Percentiles rank a stretch among this genome's conserved stretches.
Evolutionary conservation across 2,113 vertebrate species (phyloP).

Genomic region (Meles meles): DNA sequence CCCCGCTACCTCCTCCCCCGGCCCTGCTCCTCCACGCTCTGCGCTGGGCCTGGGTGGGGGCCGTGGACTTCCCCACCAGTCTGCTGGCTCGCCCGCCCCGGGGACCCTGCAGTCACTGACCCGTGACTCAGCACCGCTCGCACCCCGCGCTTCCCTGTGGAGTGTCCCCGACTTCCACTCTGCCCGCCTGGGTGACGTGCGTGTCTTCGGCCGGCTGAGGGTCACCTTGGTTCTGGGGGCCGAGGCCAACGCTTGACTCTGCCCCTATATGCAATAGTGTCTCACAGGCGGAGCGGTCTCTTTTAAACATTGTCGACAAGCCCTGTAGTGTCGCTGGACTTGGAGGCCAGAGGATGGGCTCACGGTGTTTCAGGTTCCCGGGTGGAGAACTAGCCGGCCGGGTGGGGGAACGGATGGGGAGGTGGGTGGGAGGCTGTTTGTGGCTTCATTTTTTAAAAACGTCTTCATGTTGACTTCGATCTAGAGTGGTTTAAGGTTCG

Average conservation of each 20-base stretch:
- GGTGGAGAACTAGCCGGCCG: too few species aligned
- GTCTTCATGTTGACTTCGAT: too few species aligned
- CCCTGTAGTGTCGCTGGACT: too few species aligned
- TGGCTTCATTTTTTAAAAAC: not conserved
- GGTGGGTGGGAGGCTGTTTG: fast-evolving
- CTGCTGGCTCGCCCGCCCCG: not conserved
- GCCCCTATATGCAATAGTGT: not conserved
- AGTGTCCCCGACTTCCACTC: fast-evolving
- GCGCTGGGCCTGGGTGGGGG: not conserved
- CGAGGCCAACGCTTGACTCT: not conserved
- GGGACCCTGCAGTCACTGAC: too few species aligned
- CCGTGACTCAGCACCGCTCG: fast-evolving
- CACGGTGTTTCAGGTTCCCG: not conserved
- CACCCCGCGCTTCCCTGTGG: fast-evolving
- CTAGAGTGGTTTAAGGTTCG: not conserved
- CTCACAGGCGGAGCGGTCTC: not conserved
- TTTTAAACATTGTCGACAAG: not conserved
- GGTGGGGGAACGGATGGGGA: too few species aligned
- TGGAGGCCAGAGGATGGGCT: too few species aligned
- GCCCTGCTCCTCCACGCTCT: not conserved
- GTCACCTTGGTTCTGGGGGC: not conserved
- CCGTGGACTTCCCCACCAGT: not conserved
- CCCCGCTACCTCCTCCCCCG: not conserved
- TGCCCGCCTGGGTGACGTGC: fast-evolving
- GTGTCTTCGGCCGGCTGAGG: not conserved